Evolutionary conservation across 2,113 vertebrate genomes (phyloP), one percentile per base, ranked within the genome.

Genomic region (Gambusia affinis): DNA sequence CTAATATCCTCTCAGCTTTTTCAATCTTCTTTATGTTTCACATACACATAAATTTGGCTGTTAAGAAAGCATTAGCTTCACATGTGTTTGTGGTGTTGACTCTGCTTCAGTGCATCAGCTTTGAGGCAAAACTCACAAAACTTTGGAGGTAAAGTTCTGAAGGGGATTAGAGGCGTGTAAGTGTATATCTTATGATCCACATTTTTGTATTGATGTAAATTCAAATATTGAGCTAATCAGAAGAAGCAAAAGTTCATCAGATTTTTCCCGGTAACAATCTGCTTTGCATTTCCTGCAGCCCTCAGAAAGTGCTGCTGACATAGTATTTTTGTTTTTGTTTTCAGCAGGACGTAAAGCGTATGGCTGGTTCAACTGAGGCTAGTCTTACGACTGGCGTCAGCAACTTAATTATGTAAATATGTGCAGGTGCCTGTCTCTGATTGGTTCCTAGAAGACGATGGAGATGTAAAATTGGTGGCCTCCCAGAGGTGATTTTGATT

Each of bases 1-100:
- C 70, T 77, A 33, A 72, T 73, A 51, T 33, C 30, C 64, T 60
- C 64, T 7, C 54, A 66, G 74, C 12, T 44, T 65, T 57, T 67
- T 71, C 64, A 44, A 11, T 78, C 70, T 57, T 66, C 68, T 27
- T 74, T 64, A 73, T 83, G 82, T 88, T 89, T 86, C 67, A 62
- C 80, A 19, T 10, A 44, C 44, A 47, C 44, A 47, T 2, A 27
- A 27, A 27, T 27, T 27, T 27, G 27, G 27, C 22, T 69, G 54
- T 80, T 60, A 54, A 15, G 80, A 57, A 72, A 57, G 15, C 64
- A 80, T 78, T 60, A 72, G 63, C 73, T 29, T 54, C 75, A 79
- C 80, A 75, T 78, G 74, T 70, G 82, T 33, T 73, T 72, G 54
- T 72, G 70, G 24, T 39, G 42, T 54, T 70, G 64, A 42, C 65